Percentiles rank a stretch among this genome's conserved stretches.
Conservation (phyloP, 1,140 invertebrate genomes). For the Drosophila lacteicornis region DNA sequence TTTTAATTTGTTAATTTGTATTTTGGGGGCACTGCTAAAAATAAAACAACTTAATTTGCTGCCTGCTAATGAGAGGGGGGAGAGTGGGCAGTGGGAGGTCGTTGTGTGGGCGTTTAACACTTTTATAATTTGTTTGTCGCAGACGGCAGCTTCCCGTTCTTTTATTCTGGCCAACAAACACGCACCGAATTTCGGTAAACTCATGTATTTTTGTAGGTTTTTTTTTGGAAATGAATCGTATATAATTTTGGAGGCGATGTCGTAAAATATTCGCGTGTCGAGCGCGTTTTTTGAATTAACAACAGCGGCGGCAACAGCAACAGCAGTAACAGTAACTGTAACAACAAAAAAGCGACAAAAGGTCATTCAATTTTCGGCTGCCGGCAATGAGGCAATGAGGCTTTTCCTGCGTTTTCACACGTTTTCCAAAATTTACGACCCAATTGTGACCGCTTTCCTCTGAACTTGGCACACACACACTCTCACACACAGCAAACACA, state of each 20-base stretch:
- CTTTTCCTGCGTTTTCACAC: constrained; percentile 82
- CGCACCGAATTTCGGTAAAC: constrained; percentile 31
- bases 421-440: constrained; percentile 80
- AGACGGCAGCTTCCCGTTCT: constrained; percentile 25
- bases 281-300: constrained; percentile 62
- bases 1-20: constrained; percentile 81
- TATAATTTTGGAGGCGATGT: constrained; percentile 73
- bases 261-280: constrained; percentile 81
- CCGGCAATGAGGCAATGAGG: constrained; percentile 79
- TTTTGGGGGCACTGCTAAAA: constrained; percentile 54
- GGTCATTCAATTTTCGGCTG: constrained; percentile 70
- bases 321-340: constrained; percentile 34
- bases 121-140: constrained; percentile 69
- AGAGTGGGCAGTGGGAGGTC: constrained; percentile 21
- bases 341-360: constrained; percentile 63
- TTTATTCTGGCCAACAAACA: constrained; percentile 61
- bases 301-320: constrained; percentile 38
- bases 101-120: constrained; percentile 70
- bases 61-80: constrained; percentile 67
- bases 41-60: constrained; percentile 82
- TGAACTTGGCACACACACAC: constrained; percentile 13
- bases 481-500: constrained; percentile 20
- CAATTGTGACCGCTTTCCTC: constrained; percentile 37
- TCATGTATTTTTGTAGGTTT: constrained; percentile 1
- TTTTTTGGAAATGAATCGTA: constrained; percentile 37